Percentiles rank a stretch among this genome's conserved stretches.
These are phyloP conservation scores for Anarsia innoxiella DNA, from an alignment of 2,888 invertebrate genomes.

Conservation along the genomic window DNA sequence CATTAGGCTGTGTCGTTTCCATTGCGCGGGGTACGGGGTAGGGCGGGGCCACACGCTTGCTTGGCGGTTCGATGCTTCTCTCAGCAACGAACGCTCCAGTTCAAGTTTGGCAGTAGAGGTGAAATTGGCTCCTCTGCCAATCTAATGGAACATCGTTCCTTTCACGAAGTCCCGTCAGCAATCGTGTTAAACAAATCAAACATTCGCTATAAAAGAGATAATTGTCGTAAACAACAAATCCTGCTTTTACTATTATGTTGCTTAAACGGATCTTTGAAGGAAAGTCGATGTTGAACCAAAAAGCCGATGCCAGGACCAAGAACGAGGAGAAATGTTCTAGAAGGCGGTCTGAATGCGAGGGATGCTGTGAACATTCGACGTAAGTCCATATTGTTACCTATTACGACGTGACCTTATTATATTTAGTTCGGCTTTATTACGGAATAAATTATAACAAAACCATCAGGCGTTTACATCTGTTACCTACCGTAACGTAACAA, in stretches of 20 bases:
- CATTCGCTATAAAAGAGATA: constrained; percentile 63
- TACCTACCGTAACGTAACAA: background rate
- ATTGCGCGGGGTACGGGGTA: constrained; percentile 26
- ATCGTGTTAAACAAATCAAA: constrained; percentile 59
- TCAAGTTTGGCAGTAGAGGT: constrained; percentile 55
- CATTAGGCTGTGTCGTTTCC: constrained; percentile 39
- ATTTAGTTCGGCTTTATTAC: background rate
- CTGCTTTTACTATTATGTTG: constrained; percentile 70
- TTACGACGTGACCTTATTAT: constrained; percentile 1
- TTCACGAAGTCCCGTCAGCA: constrained; percentile 49
- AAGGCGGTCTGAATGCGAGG: constrained; percentile 66
- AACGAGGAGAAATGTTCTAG: constrained; percentile 62
- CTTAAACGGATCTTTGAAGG: constrained; percentile 75
- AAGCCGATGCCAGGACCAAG: constrained; percentile 42
- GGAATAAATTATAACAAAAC: background rate
- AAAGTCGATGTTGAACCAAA: constrained; percentile 67
- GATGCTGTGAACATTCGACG: constrained; percentile 65
- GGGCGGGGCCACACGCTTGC: constrained; percentile 18
- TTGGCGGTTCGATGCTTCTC: constrained; percentile 23
- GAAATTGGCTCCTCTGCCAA: constrained; percentile 62
- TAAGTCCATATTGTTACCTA: constrained; percentile 37
- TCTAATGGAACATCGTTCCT: constrained; percentile 72
- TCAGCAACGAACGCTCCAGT: constrained; percentile 36
- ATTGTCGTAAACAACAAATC: constrained; percentile 68
- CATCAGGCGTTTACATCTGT: constrained; percentile 1